Conservation (phyloP, 2,888 invertebrate genomes). For the Eueremaeus valkanovi region DNA sequence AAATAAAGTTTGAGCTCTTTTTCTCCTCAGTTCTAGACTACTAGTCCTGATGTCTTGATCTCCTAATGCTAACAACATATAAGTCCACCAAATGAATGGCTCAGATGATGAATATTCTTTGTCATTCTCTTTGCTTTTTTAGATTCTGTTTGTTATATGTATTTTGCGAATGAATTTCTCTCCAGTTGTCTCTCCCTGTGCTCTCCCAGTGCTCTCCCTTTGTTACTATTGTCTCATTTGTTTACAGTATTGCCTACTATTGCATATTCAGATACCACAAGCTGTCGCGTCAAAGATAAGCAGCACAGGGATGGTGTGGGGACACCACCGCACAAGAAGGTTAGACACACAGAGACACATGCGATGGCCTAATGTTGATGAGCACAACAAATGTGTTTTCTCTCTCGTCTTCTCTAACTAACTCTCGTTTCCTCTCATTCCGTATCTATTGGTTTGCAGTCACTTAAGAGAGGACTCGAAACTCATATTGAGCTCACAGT, state of each 20-base stretch:
- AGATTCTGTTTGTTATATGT: neutral
- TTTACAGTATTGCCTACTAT: neutral
- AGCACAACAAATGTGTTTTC: slow-evolving; percentile 22
- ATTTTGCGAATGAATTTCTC: neutral
- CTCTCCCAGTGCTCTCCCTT: neutral
- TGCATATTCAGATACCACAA: neutral
- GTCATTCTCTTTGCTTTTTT: neutral
- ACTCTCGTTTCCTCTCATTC: neutral
- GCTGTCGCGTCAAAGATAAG: slow-evolving; percentile 14
- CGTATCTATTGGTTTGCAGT: neutral
- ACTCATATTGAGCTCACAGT: neutral
- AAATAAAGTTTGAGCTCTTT: slow-evolving; percentile 31
- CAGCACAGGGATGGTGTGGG: slow-evolving; percentile 12
- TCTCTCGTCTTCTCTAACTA: no score
- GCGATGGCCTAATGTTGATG: slow-evolving; percentile 31
- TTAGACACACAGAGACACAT: neutral
- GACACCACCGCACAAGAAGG: neutral
- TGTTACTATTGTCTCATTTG: slow-evolving; percentile 23
- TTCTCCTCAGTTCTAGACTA: neutral
- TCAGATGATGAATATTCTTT: neutral
- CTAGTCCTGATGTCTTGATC: neutral
- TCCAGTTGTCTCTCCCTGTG: slow-evolving; percentile 2
- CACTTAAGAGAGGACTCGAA: neutral
- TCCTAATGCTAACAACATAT: neutral
- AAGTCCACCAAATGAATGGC: neutral